phyloP scores from a whole-genome alignment of 2,797 vertebrate species.

The Tokudaia tokunoshimensis region DNA sequence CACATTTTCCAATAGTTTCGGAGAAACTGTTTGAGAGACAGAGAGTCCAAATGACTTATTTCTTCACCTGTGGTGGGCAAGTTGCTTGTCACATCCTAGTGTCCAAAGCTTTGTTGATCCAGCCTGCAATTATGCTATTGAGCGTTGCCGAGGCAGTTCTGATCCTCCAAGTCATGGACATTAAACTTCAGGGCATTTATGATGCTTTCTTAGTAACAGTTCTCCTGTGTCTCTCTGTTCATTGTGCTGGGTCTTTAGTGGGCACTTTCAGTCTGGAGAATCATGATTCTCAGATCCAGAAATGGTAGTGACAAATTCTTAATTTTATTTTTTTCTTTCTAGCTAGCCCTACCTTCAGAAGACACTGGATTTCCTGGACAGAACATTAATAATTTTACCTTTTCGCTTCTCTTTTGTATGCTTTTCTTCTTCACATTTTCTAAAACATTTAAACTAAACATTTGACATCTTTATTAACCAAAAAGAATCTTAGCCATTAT shows the following conservation, averaged over 20 bases:
- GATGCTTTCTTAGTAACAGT: background rate
- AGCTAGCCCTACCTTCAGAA: background rate
- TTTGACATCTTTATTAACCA: background rate
- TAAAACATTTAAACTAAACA: background rate
- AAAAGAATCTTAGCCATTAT: background rate
- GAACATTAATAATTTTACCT: background rate
- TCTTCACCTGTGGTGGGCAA: background rate
- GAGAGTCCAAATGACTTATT: background rate
- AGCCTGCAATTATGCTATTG: background rate
- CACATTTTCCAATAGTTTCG: constrained; percentile 33
- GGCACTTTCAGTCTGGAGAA: background rate
- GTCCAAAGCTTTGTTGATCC: background rate
- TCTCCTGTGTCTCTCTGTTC: background rate
- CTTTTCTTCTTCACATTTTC: background rate
- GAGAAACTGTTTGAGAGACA: background rate
- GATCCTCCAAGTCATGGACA: background rate
- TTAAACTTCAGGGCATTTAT: background rate
- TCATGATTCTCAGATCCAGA: constrained; percentile 35
- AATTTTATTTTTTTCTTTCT: background rate
- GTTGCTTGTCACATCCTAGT: background rate
- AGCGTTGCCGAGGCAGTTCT: background rate
- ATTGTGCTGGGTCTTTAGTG: background rate
- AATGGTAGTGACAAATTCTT: background rate
- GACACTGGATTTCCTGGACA: background rate
- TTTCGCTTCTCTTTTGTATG: background rate